A percentile compares a stretch with the other conserved stretches of the same genome.
Conservation (phyloP, 2,113 vertebrate species). For the Equus przewalskii region DNA sequence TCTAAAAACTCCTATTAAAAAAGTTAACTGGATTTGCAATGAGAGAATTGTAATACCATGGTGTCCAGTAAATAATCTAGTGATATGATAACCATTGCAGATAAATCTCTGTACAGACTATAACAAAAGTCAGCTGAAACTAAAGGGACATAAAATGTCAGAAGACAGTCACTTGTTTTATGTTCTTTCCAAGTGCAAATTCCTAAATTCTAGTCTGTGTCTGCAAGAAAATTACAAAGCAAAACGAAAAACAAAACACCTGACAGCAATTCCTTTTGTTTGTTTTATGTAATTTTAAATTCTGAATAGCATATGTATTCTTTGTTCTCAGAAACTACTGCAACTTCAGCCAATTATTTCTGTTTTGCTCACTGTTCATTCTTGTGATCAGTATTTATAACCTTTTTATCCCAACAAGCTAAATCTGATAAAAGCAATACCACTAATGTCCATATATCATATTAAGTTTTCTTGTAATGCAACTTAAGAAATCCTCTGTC, state of each 20-base stretch:
- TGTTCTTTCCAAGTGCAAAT: slow-evolving; percentile 24
- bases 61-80: background rate
- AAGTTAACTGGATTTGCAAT: background rate
- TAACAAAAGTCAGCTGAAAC: slow-evolving; percentile 37
- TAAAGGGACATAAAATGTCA: background rate
- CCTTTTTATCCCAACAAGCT: background rate
- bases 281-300: slow-evolving; percentile 29
- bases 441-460: background rate
- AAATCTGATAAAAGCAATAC: slow-evolving; percentile 12
- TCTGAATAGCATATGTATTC: background rate
- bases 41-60: background rate
- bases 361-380: background rate
- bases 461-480: background rate
- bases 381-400: background rate
- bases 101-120: background rate
- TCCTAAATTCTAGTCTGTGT: slow-evolving; percentile 44
- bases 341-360: background rate
- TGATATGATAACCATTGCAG: background rate
- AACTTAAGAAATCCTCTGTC: background rate
- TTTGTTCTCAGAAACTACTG: slow-evolving; percentile 24
- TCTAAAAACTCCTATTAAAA: background rate
- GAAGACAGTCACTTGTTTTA: background rate
- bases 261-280: background rate
- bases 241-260: background rate
- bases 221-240: slow-evolving; percentile 54